These are phyloP conservation scores for Copsychus sechellarum DNA, from an alignment of 2,113 vertebrate species.

Conservation along the genomic window DNA sequence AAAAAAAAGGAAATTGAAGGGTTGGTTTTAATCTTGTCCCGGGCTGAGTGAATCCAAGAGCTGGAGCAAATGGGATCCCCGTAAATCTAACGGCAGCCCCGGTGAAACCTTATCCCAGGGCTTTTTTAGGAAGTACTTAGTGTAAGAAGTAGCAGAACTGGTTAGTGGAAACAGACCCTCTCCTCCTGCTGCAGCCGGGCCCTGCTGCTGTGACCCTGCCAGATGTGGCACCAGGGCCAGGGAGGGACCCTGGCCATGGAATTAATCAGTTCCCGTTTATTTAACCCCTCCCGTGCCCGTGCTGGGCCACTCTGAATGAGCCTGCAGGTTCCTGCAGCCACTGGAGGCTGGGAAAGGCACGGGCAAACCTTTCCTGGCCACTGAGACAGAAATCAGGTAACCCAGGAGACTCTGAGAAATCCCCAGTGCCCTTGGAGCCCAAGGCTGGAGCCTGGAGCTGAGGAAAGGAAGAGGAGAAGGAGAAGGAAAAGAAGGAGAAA, in stretches of 20 bases:
- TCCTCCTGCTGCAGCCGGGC: not conserved
- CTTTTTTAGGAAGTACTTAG: slow-evolving; percentile 64
- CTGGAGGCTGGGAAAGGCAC: not conserved
- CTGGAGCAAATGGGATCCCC: slow-evolving; percentile 57
- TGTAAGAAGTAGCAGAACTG: slow-evolving; percentile 66
- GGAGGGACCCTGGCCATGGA: not conserved
- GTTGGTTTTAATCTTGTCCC: slow-evolving; percentile 69
- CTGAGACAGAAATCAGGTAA: not conserved
- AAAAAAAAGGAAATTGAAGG: slow-evolving; percentile 54
- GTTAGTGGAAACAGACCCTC: slow-evolving; percentile 63
- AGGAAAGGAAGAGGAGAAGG: not conserved
- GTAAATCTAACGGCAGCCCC: slow-evolving; percentile 62
- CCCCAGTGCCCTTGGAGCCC: accelerated
- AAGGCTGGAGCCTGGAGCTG: not conserved
- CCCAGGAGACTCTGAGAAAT: accelerated
- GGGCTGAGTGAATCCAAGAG: slow-evolving; percentile 55
- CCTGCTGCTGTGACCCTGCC: not conserved
- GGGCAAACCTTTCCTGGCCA: not conserved
- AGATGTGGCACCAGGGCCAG: slow-evolving; percentile 9
- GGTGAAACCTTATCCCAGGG: slow-evolving; percentile 50
- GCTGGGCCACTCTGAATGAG: not conserved
- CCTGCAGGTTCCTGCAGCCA: not conserved
- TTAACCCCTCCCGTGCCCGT: slow-evolving; percentile 31
- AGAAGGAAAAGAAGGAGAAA: accelerated
- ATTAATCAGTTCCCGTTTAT: slow-evolving; percentile 45